Evolutionary conservation across 2,113 vertebrate species (phyloP).

Genomic region (Elephantulus edwardii): DNA sequence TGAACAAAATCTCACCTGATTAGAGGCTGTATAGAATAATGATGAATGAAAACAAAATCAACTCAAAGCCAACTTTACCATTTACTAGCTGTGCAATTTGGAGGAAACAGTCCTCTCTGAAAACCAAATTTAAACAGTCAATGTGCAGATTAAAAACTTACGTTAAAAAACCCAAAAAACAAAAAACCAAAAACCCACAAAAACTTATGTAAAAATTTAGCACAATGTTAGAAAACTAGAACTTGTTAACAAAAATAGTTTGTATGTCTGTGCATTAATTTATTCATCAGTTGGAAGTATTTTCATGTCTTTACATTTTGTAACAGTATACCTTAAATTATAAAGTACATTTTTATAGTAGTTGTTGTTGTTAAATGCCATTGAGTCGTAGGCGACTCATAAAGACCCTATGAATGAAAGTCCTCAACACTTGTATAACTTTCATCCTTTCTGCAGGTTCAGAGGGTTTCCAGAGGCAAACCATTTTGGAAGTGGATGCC

Average conservation of each 20-base stretch:
- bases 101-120: not conserved
- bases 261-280: not conserved
- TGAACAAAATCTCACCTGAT: not conserved
- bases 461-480: no score
- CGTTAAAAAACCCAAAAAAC: not conserved
- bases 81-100: not conserved
- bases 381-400: no score
- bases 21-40: not conserved
- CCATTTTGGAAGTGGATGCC: no score
- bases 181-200: not conserved
- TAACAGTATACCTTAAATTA: not conserved
- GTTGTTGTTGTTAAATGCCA: no score
- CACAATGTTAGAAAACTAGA: no score
- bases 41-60: not conserved
- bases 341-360: no score
- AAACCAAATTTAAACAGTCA: no score
- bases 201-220: not conserved
- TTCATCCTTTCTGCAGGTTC: no score
- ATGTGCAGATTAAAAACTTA: no score
- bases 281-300: not conserved
- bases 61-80: not conserved
- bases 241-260: no score
- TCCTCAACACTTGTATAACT: no score
- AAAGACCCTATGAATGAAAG: no score
- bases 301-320: not conserved